phyloP scores from a whole-genome alignment of 2,888 invertebrate genomes.

The Caenorhabditis sp. region DNA sequence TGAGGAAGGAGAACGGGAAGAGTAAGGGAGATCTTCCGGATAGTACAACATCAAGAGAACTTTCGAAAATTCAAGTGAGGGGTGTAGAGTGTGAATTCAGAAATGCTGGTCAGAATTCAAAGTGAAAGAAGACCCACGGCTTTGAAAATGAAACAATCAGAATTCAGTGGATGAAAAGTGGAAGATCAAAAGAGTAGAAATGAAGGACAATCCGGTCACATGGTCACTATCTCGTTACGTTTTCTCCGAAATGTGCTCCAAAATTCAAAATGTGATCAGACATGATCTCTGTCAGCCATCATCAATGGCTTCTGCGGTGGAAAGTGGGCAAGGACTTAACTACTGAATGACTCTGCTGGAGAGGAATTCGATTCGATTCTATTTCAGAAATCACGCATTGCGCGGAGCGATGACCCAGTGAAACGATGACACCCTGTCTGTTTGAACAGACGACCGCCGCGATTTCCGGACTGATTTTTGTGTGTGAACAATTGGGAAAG shows the following conservation, averaged over 20 bases:
- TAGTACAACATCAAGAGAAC: too few relatives aligned
- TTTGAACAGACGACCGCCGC: slow-evolving; percentile 50
- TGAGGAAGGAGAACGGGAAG: background rate
- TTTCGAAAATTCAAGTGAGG: too few relatives aligned
- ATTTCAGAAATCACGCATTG: slow-evolving; percentile 48
- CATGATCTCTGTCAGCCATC: background rate
- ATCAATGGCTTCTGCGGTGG: slow-evolving; percentile 23
- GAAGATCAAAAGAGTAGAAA: background rate
- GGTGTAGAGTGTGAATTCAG: too few relatives aligned
- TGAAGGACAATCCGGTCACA: background rate
- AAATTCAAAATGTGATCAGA: background rate
- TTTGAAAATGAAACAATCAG: too few relatives aligned
- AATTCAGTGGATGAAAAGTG: background rate
- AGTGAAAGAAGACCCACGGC: too few relatives aligned
- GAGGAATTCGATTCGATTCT: slow-evolving; percentile 13
- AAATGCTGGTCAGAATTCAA: too few relatives aligned
- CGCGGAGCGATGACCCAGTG: too few relatives aligned
- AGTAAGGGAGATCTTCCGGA: background rate
- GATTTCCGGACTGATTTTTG: slow-evolving; percentile 10
- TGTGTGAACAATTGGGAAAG: slow-evolving; percentile 11
- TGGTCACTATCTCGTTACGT: background rate
- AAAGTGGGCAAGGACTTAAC: too few relatives aligned
- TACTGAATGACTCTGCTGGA: too few relatives aligned
- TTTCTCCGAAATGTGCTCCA: background rate
- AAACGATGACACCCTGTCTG: slow-evolving; percentile 24